Evolutionary conservation across 2,113 vertebrate genomes (phyloP).

Genomic region (Montifringilla adamsi): DNA sequence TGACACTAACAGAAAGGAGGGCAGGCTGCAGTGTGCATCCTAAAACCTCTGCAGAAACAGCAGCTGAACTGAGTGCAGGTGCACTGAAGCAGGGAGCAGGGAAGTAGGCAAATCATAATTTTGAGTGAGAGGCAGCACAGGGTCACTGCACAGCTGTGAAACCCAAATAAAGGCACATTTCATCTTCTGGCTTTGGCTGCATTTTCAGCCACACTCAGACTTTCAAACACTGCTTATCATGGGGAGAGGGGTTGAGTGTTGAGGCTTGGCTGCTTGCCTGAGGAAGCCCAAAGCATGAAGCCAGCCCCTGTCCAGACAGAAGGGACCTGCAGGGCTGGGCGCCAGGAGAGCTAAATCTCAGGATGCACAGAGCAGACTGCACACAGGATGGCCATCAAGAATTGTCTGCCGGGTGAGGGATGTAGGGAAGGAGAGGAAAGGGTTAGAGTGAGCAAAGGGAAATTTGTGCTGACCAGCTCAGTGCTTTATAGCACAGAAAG

Average conservation of each 20-base stretch:
- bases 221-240: constrained; percentile 19
- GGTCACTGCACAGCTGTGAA: neutral
- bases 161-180: constrained; percentile 25
- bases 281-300: neutral
- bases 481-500: neutral
- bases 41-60: neutral
- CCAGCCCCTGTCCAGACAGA: neutral
- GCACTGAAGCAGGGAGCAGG: neutral
- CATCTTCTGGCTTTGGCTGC: neutral
- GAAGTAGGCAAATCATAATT: neutral
- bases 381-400: neutral
- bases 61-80: neutral
- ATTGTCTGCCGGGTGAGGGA: neutral
- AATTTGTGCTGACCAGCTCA: neutral
- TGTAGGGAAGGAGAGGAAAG: neutral
- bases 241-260: neutral
- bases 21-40: neutral
- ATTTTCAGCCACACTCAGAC: neutral
- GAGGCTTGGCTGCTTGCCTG: constrained; percentile 50
- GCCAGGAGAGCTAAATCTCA: constrained; percentile 35
- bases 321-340: neutral
- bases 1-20: neutral
- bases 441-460: neutral
- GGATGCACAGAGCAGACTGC: neutral
- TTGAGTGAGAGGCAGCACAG: neutral